A percentile compares a stretch with the other conserved stretches of the same genome.
These are phyloP conservation scores for Drosophila parthenogenetica DNA, from an alignment of 2,888 invertebrate genomes.

Conservation along the genomic window DNA sequence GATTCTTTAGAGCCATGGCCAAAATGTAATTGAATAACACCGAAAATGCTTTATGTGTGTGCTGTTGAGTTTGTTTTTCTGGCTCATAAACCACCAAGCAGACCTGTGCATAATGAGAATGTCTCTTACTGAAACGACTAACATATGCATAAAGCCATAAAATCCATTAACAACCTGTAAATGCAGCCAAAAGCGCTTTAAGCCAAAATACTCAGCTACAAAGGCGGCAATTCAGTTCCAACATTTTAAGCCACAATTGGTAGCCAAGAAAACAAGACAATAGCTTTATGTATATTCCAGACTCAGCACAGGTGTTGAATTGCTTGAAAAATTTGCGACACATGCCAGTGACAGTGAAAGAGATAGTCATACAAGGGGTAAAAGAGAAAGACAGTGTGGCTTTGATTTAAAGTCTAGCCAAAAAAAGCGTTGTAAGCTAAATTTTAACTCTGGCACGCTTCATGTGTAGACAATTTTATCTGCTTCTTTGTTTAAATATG, in stretches of 20 bases:
- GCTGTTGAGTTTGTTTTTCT: slow-evolving; percentile 6
- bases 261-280: slow-evolving; percentile 41
- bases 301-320: slow-evolving; percentile 50
- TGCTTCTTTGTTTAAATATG: slow-evolving; percentile 36
- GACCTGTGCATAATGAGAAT: slow-evolving; percentile 27
- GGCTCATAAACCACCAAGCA: slow-evolving; percentile 44
- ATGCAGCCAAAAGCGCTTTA: slow-evolving; percentile 44
- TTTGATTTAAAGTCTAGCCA: slow-evolving; percentile 47
- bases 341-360: slow-evolving; percentile 20
- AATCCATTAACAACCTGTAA: slow-evolving; percentile 74
- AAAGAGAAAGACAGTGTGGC: slow-evolving; percentile 24
- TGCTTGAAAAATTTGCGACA: slow-evolving; percentile 60
- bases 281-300: slow-evolving; percentile 41
- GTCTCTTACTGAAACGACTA: slow-evolving; percentile 23
- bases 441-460: slow-evolving; percentile 55
- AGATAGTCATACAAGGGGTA: not conserved
- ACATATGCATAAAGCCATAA: slow-evolving; percentile 52
- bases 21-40: slow-evolving; percentile 33
- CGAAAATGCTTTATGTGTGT: slow-evolving; percentile 31
- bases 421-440: slow-evolving; percentile 44
- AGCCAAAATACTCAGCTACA: slow-evolving; percentile 10
- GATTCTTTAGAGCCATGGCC: slow-evolving; percentile 54
- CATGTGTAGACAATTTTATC: slow-evolving; percentile 25
- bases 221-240: slow-evolving; percentile 39
- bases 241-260: slow-evolving; percentile 14